A percentile compares a stretch with the other conserved stretches of the same genome.
phyloP scores from a whole-genome alignment of 2,888 invertebrate species.

The Caenorhabditis sp. region DNA sequence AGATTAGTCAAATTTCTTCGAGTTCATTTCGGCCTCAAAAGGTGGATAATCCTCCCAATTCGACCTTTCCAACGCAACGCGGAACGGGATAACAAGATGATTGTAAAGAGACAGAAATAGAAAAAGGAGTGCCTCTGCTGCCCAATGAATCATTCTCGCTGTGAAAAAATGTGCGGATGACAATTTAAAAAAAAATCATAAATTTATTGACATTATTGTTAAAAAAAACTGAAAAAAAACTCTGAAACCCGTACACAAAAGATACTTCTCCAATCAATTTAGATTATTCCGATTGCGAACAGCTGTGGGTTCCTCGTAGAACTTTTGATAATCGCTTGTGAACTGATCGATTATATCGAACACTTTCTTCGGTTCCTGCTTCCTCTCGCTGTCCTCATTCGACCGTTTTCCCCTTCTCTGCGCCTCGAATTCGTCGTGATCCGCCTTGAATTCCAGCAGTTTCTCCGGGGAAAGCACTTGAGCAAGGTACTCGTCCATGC shows the following conservation, averaged over 20 bases:
- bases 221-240: background rate
- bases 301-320: constrained; percentile 31
- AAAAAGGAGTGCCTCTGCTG: no score
- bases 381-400: no score
- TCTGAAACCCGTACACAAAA: background rate
- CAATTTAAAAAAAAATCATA: no score
- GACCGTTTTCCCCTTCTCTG: constrained; percentile 33
- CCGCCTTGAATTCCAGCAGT: constrained; percentile 36
- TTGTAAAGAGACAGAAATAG: no score
- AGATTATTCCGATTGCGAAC: constrained; percentile 26
- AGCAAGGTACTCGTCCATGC: constrained; percentile 55
- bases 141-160: no score
- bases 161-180: no score
- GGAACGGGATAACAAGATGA: no score
- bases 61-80: no score
- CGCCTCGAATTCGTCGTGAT: constrained; percentile 50
- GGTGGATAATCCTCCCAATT: no score
- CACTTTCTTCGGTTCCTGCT: constrained; percentile 50
- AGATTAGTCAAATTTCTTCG: no score
- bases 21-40: no score
- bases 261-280: background rate
- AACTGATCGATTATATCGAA: constrained; percentile 53
- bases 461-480: constrained; percentile 41
- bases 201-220: no score
- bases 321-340: constrained; percentile 48